Evolutionary conservation across 2,113 vertebrate species (phyloP), one percentile per base, ranked within the genome.

Genomic region (Tretioscincus oriximinensis): DNA sequence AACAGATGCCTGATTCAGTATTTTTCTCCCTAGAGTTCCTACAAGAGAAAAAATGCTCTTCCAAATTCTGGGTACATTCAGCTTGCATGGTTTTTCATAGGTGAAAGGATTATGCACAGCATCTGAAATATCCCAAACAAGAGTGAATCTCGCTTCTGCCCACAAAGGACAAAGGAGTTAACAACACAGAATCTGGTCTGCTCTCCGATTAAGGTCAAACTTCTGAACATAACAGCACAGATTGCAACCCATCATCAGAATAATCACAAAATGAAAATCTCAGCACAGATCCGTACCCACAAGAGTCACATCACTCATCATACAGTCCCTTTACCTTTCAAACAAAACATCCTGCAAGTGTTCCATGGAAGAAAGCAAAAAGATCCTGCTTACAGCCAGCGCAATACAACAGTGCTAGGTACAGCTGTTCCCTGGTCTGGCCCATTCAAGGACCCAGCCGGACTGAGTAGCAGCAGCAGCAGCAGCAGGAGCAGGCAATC

Each of bases 261-360:
- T 1, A n/a, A 28, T 58, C 28, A 16, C n/a, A 24, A 47, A 29
- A 31, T 72, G 1, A 35, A 1, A 26, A 14, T 22, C 61, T n/a
- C 5, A 75, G 1, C 9, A 41, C 14, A 12, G 47, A 60, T 78
- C 54, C 29, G 3, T 9, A 11, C 2, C 49, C 2, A 22, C 5
- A 4, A 10, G 18, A 28, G 60, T 77, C 3, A 49, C 65, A 11
- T 14, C n/a, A 7, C 0, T 26, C 35, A 9, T 1, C 1, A 20
- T 35, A 12, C 18, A 73, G 9, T 7, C 18, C 81, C 85, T 92
- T 95, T 94, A 97, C 96, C 96, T 96, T 94, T 96, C 88, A 96
- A 88, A 85, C 95, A 97, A 91, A 95, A 96, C 96, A 97, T 96
- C 72, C 16, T 84, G 86, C 80, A 28, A 89, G 81, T 73, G 70